Evolutionary conservation across 2,797 vertebrate species (phyloP).

Genomic region (Hoplostethus mediterraneus): DNA sequence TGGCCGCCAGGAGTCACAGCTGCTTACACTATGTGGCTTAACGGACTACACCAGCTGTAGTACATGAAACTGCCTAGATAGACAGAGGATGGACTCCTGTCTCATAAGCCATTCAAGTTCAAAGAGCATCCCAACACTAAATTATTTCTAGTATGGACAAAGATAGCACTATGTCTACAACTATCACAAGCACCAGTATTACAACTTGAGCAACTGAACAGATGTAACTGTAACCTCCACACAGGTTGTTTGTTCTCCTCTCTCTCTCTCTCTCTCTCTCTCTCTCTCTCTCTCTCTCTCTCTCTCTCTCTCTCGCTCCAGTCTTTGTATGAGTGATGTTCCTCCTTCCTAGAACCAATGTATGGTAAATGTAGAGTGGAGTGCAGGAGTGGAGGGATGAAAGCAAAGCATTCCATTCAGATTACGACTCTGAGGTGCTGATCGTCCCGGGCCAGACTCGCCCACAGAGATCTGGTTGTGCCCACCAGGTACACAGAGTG

Average conservation of each 20-base stretch:
- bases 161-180: neutral
- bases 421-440: slow-evolving; percentile 30
- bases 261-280: slow-evolving; percentile 3
- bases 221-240: neutral
- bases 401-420: slow-evolving; percentile 23
- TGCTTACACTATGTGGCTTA: slow-evolving; percentile 48
- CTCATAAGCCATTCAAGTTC: slow-evolving; percentile 16
- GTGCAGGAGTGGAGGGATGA: slow-evolving; percentile 1
- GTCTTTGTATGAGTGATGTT: slow-evolving; percentile 11
- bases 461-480: slow-evolving; percentile 39
- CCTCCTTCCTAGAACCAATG: slow-evolving; percentile 3
- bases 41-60: slow-evolving; percentile 64
- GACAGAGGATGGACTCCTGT: slow-evolving; percentile 12
- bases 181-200: neutral
- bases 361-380: no score
- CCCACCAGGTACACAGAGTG: slow-evolving; percentile 48
- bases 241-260: neutral
- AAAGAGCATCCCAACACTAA: slow-evolving; percentile 1
- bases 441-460: slow-evolving; percentile 26
- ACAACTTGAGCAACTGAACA: neutral
- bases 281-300: neutral
- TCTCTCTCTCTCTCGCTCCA: neutral
- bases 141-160: slow-evolving; percentile 13
- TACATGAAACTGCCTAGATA: slow-evolving; percentile 27
- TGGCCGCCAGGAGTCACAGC: slow-evolving; percentile 62